Evolutionary conservation across 2,888 invertebrate genomes (phyloP).

Genomic region (Buathra laborator): DNA sequence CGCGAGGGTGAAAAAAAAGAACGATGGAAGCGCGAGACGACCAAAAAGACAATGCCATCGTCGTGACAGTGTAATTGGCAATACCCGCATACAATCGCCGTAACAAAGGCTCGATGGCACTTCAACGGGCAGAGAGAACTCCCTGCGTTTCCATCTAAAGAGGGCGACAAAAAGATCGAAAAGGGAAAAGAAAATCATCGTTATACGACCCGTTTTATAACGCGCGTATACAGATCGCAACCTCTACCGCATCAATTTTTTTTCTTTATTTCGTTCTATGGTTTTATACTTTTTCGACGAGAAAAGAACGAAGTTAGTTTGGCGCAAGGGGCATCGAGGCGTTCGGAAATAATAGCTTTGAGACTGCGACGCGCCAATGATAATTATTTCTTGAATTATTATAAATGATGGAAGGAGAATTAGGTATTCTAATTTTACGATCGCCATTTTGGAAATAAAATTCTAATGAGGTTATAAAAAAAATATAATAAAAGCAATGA

Average conservation of each 20-base stretch:
- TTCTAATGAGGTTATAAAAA: too few relatives aligned
- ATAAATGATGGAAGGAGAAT: too few relatives aligned
- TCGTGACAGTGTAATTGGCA: slow-evolving; percentile 38
- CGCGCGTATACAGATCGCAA: not conserved
- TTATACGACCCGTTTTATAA: slow-evolving; percentile 31
- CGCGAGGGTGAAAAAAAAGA: slow-evolving; percentile 16
- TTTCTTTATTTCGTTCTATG: not conserved
- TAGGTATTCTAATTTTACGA: too few relatives aligned
- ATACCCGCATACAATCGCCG: slow-evolving; percentile 9
- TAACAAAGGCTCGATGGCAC: slow-evolving; percentile 23
- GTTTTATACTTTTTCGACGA: slow-evolving; percentile 3
- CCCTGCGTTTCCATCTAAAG: slow-evolving; percentile 8
- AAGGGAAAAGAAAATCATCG: slow-evolving; percentile 23
- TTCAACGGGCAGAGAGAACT: not conserved
- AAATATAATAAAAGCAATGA: too few relatives aligned
- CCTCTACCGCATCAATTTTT: slow-evolving; percentile 3
- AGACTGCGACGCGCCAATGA: not conserved
- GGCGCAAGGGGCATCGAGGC: not conserved
- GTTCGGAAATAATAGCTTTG: not conserved
- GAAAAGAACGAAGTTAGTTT: not conserved
- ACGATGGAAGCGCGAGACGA: slow-evolving; percentile 6
- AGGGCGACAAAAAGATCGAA: slow-evolving; percentile 5
- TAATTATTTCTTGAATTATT: not conserved
- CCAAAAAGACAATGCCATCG: slow-evolving; percentile 33
- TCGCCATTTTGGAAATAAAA: too few relatives aligned